Evolutionary conservation across 2,113 vertebrate genomes (phyloP), one percentile per base, ranked within the genome.

Genomic region (Oxygymnocypris stewartii): DNA sequence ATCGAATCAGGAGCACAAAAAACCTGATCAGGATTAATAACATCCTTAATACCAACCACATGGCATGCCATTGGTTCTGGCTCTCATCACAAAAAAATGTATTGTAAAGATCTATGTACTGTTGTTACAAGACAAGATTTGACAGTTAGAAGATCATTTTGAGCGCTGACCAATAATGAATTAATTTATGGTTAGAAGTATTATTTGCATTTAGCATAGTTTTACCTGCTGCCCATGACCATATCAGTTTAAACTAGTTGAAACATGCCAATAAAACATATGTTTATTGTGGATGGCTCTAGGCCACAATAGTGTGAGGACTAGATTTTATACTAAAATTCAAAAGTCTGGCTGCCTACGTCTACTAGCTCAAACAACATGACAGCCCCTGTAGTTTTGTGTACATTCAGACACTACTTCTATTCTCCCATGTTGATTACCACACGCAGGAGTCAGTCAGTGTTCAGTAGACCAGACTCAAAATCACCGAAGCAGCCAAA

Each of bases 401-500:
- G n/a, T 61, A 81, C 7, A 44, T 57, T 35, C 9, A 74, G 44
- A 69, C 67, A 81, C 65, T 81, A 11, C n/a, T 25, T 65, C 57
- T 5, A 2, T 59, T 79, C 9, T 79, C 63, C 76, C 14, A 31
- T 78, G 76, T 57, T 78, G 47, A 78, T 78, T 57, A 31, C 76
- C 76, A 78, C 76, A 78, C 6, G 49, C 74, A 77, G 74, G 74
- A 77, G 44, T 77, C 44, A 77, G 74, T 14, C 61, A 11, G 31
- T 67, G 65, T 71, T 59, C 79, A 78, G 54, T 13, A 75, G 37
- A 83, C 82, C 51, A 67, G 25, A 81, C 51, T 51, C 73, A 71
- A 20, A 76, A 47, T 65, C 44, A 23, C 84, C 61, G 87, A 65
- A 75, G 47, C 79, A 28, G 76, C 89, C 89, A 92, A 90, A 90